Conservation (phyloP, 2,888 invertebrate genomes). For the Cyclophora punctaria region DNA sequence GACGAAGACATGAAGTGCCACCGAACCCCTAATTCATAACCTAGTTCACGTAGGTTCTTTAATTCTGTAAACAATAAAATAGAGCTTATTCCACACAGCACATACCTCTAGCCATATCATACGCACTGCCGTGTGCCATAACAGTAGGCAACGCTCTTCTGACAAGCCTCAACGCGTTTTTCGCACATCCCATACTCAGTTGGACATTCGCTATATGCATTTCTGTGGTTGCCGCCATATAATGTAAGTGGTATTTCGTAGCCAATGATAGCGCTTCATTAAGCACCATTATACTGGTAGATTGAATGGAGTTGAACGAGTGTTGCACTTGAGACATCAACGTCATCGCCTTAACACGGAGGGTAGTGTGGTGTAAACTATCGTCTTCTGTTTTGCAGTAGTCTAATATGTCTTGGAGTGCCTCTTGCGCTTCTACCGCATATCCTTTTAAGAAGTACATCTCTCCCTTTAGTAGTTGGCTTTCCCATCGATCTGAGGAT, state of each 20-base stretch:
- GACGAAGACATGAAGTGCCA: no score
- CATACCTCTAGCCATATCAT: constrained; percentile 83
- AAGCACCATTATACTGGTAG: constrained; percentile 72
- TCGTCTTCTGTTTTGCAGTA: constrained; percentile 70
- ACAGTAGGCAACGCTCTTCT: constrained; percentile 81
- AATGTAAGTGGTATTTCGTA: constrained; percentile 83
- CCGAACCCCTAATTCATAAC: no score
- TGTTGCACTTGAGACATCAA: constrained; percentile 79
- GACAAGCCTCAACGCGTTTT: constrained; percentile 82
- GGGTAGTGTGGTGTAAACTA: constrained; percentile 66
- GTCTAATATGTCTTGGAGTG: constrained; percentile 68
- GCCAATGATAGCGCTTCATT: constrained; percentile 85
- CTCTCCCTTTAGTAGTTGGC: constrained; percentile 74
- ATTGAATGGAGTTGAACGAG: constrained; percentile 72
- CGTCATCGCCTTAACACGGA: constrained; percentile 80
- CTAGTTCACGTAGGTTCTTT: neutral
- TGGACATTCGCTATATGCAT: constrained; percentile 87
- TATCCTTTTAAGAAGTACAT: constrained; percentile 73
- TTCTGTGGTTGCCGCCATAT: constrained; percentile 82
- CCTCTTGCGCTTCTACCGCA: constrained; percentile 57
- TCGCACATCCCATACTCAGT: constrained; percentile 83
- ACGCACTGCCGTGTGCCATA: constrained; percentile 86
- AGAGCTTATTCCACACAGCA: neutral
- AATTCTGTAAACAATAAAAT: no score
- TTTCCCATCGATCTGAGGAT: constrained; percentile 79